These are phyloP conservation scores for Contarinia nasturtii DNA, from an alignment of 1,140 invertebrate species.

Conservation along the genomic window DNA sequence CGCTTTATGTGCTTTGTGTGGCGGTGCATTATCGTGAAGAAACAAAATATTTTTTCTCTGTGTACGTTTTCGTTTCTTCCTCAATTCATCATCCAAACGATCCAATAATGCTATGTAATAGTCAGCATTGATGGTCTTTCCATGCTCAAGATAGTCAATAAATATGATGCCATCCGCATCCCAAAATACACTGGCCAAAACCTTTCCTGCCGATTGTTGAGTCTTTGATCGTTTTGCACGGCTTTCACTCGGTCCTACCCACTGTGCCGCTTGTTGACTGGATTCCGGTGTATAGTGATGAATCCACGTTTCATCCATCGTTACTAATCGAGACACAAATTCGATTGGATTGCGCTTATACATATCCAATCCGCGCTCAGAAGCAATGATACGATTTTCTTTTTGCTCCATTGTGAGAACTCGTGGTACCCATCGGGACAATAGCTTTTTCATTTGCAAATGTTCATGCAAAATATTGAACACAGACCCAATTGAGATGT, in stretches of 20 bases:
- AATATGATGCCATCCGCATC: conserved; percentile 15
- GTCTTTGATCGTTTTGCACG: neutral
- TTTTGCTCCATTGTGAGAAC: neutral
- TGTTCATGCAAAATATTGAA: too few species aligned
- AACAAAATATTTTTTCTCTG: conserved; percentile 12
- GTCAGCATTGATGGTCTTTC: conserved; percentile 8
- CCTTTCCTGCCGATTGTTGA: conserved; percentile 11
- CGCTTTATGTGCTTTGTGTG: conserved; percentile 14
- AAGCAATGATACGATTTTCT: neutral
- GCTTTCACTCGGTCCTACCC: neutral
- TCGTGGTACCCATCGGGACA: neutral
- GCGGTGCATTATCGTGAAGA: conserved; percentile 19
- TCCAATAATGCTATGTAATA: conserved; percentile 9
- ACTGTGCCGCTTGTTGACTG: conserved; percentile 1
- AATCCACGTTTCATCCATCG: conserved; percentile 1
- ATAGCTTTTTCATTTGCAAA: neutral
- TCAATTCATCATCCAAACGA: conserved; percentile 6
- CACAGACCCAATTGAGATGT: too few species aligned
- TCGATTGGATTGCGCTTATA: neutral
- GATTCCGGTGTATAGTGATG: conserved; percentile 4
- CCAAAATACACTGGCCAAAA: conserved; percentile 14
- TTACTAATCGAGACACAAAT: neutral
- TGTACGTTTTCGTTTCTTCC: conserved; percentile 5
- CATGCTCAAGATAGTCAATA: conserved; percentile 16
- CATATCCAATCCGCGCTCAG: neutral